Evolutionary conservation across 1,140 invertebrate species (phyloP).

Genomic region (Choristoneura fumiferana): DNA sequence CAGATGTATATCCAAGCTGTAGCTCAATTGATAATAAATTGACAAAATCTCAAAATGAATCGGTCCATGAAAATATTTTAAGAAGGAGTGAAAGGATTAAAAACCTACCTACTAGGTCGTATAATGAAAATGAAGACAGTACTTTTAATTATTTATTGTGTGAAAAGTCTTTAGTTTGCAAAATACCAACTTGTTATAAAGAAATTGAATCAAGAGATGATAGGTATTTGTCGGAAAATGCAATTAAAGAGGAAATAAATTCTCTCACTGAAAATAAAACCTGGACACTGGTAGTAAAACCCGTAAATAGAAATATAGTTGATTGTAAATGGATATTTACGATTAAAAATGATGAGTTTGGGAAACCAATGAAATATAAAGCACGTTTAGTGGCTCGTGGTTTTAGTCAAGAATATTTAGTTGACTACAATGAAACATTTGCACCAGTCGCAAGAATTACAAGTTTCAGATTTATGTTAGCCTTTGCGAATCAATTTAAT

Average conservation of each 20-base stretch:
- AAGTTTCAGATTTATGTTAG: constrained; percentile 52
- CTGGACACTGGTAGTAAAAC: constrained; percentile 47
- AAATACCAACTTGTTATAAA: constrained; percentile 30
- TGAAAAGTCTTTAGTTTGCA: constrained; percentile 25
- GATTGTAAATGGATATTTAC: too few relatives aligned
- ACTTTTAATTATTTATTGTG: constrained; percentile 15
- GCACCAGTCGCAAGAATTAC: too few relatives aligned
- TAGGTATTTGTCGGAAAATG: constrained; percentile 39
- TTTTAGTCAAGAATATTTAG: constrained; percentile 49
- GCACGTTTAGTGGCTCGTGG: too few relatives aligned
- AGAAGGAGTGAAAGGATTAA: constrained; percentile 32
- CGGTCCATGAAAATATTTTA: too few relatives aligned
- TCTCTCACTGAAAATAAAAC: constrained; percentile 48
- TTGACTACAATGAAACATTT: constrained; percentile 44
- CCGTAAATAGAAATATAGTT: too few relatives aligned
- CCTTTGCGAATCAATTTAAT: too few relatives aligned
- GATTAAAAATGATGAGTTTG: too few relatives aligned
- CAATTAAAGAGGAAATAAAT: constrained; percentile 46
- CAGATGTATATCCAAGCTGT: too few relatives aligned
- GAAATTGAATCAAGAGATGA: constrained; percentile 40
- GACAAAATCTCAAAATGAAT: too few relatives aligned
- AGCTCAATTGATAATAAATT: constrained; percentile 16
- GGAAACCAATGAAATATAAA: too few relatives aligned
- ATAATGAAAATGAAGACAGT: constrained; percentile 26
- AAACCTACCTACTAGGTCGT: constrained; percentile 23